phyloP scores from a whole-genome alignment of 1,140 invertebrate species.

The Lordiphosa mommai region DNA sequence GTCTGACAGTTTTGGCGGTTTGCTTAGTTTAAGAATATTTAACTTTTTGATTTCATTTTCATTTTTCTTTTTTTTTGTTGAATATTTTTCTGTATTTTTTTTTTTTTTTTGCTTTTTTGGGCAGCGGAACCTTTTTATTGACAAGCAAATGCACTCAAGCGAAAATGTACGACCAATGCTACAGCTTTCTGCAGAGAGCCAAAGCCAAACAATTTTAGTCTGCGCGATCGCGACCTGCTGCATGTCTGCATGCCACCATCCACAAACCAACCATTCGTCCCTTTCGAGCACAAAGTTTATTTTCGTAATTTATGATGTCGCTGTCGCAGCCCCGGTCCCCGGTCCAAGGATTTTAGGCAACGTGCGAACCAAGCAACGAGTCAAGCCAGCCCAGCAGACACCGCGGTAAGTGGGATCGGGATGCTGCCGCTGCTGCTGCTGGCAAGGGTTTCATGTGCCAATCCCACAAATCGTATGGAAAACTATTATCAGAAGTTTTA shows the following conservation, averaged over 20 bases:
- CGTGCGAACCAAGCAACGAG: slow-evolving; percentile 30
- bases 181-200: slow-evolving; percentile 13
- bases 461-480: slow-evolving; percentile 59
- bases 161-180: slow-evolving; percentile 53
- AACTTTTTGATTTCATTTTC: slow-evolving; percentile 11
- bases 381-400: not conserved
- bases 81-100: not conserved
- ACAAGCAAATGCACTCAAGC: slow-evolving; percentile 76
- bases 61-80: no score
- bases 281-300: slow-evolving; percentile 63
- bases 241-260: slow-evolving; percentile 13
- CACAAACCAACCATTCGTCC: slow-evolving; percentile 36
- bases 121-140: slow-evolving; percentile 70
- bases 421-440: no score
- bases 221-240: slow-evolving; percentile 49
- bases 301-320: slow-evolving; percentile 76
- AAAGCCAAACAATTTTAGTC: slow-evolving; percentile 39
- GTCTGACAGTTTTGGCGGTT: not conserved
- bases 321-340: slow-evolving; percentile 43
- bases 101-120: slow-evolving; percentile 28
- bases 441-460: slow-evolving; percentile 10
- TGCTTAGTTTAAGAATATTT: slow-evolving; percentile 10
- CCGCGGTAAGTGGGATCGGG: not conserved
- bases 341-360: slow-evolving; percentile 57
- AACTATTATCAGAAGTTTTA: slow-evolving; percentile 78